Percentiles rank a stretch among this genome's conserved stretches.
These are phyloP conservation scores for Micropterix aruncella DNA, from an alignment of 2,888 invertebrate genomes.

Conservation along the genomic window DNA sequence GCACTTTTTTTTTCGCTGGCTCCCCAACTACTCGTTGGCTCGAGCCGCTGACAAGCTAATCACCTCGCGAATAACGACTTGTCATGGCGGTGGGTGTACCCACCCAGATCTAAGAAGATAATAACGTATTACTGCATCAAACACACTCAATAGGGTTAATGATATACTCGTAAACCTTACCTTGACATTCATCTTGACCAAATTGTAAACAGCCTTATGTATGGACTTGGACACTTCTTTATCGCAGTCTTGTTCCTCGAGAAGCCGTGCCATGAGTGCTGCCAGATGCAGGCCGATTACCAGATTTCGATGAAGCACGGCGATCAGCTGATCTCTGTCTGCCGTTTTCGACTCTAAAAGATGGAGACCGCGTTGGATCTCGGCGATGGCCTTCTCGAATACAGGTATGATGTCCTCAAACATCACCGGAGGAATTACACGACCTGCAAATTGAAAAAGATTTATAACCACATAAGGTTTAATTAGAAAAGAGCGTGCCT, in stretches of 20 bases:
- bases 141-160: too few relatives aligned
- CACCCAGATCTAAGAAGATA: too few relatives aligned
- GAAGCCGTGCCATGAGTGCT: slow-evolving; percentile 54
- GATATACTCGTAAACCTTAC: too few relatives aligned
- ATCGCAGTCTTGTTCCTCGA: slow-evolving; percentile 40
- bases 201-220: slow-evolving; percentile 58
- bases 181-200: slow-evolving; percentile 60
- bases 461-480: too few relatives aligned
- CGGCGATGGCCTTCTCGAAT: slow-evolving; percentile 67
- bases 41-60: too few relatives aligned
- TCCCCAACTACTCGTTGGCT: too few relatives aligned
- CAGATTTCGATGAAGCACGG: slow-evolving; percentile 68
- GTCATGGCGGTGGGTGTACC: too few relatives aligned
- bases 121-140: too few relatives aligned
- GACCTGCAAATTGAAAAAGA: slow-evolving; percentile 32
- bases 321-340: slow-evolving; percentile 54
- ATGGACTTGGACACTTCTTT: slow-evolving; percentile 41
- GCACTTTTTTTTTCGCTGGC: too few relatives aligned
- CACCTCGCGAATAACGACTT: too few relatives aligned
- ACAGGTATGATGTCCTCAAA: slow-evolving; percentile 73
- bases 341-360: slow-evolving; percentile 43
- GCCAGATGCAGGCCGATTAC: slow-evolving; percentile 77
- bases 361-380: slow-evolving; percentile 51
- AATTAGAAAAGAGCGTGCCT: too few relatives aligned
- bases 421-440: slow-evolving; percentile 66